A percentile compares a stretch with the other conserved stretches of the same genome.
phyloP scores from a whole-genome alignment of 2,888 invertebrate genomes.

The Eupithecia vulgata region DNA sequence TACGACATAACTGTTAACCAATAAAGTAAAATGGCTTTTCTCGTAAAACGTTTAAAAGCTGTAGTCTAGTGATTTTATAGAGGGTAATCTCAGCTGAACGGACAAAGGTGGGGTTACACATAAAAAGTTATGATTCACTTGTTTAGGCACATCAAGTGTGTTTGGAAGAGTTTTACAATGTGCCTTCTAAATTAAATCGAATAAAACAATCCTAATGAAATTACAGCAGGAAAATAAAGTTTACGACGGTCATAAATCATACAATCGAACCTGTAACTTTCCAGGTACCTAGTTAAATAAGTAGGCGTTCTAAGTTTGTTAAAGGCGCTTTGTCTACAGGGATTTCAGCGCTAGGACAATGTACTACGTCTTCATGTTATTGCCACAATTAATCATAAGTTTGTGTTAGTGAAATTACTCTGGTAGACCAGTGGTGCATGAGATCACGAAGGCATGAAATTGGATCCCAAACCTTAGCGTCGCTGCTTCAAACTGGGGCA shows the following conservation, averaged over 20 bases:
- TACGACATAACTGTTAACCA: conserved; percentile 60
- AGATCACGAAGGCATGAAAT: conserved; percentile 81
- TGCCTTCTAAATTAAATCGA: conserved; percentile 41
- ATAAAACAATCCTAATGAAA: conserved; percentile 15
- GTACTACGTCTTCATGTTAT: conserved; percentile 71
- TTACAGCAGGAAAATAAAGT: conserved; percentile 47
- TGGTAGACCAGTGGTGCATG: conserved; percentile 75
- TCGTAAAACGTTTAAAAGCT: conserved; percentile 56
- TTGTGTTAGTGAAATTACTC: conserved; percentile 82
- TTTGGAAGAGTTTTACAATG: conserved; percentile 57
- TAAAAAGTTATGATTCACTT: conserved; percentile 64
- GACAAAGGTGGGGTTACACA: conserved; percentile 55
- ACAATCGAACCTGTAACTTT: conserved; percentile 39
- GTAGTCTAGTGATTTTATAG: conserved; percentile 59
- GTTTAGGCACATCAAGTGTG: conserved; percentile 57
- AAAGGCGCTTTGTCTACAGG: conserved; percentile 49
- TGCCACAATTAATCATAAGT: conserved; percentile 83
- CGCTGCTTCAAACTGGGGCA: conserved; percentile 68
- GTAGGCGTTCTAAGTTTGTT: conserved; percentile 42
- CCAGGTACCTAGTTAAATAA: conserved; percentile 37
- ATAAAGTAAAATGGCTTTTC: conserved; percentile 62
- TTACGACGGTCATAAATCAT: conserved; percentile 51
- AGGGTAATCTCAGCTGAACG: conserved; percentile 56
- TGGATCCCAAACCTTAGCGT: conserved; percentile 75
- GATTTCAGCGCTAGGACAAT: conserved; percentile 57